These are phyloP conservation scores for Chalcosyrphus nemorum DNA, from an alignment of 2,888 invertebrate species.

Conservation along the genomic window DNA sequence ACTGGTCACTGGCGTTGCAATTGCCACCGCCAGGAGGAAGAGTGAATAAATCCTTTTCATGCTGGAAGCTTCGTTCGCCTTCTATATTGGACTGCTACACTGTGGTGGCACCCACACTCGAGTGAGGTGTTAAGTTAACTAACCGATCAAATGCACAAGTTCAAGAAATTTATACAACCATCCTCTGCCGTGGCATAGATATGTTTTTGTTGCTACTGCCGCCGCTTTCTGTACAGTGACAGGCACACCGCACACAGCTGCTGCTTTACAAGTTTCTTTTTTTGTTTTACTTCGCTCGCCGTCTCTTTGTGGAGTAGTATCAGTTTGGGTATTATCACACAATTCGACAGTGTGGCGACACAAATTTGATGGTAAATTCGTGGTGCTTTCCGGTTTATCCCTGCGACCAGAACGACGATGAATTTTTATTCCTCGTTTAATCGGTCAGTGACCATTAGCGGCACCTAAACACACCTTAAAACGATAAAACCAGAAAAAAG, in stretches of 20 bases:
- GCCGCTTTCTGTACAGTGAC: not conserved
- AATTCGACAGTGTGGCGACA: not conserved
- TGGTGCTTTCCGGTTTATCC: constrained; percentile 4
- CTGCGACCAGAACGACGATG: not conserved
- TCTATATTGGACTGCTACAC: too few species aligned
- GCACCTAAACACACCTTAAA: constrained; percentile 26
- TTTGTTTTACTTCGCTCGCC: not conserved
- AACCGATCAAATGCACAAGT: constrained; percentile 59
- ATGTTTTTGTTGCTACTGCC: constrained; percentile 15
- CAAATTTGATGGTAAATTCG: not conserved
- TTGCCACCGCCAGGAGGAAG: constrained; percentile 32
- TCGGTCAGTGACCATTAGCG: constrained; percentile 54
- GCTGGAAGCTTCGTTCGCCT: constrained; percentile 1
- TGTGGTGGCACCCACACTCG: constrained; percentile 64
- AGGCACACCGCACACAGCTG: not conserved
- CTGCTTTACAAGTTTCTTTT: not conserved
- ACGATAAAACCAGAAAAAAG: too few species aligned
- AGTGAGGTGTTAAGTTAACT: constrained; percentile 64
- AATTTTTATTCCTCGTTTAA: not conserved
- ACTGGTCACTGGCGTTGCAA: constrained; percentile 45
- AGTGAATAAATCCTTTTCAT: constrained; percentile 28
- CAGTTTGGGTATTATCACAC: too few species aligned
- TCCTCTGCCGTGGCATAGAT: constrained; percentile 51
- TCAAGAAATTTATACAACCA: constrained; percentile 68
- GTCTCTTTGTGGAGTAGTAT: constrained; percentile 5